Base-by-base conservation (phyloP, 2,797 vertebrate genomes). In the Somateria mollissima region DNA sequence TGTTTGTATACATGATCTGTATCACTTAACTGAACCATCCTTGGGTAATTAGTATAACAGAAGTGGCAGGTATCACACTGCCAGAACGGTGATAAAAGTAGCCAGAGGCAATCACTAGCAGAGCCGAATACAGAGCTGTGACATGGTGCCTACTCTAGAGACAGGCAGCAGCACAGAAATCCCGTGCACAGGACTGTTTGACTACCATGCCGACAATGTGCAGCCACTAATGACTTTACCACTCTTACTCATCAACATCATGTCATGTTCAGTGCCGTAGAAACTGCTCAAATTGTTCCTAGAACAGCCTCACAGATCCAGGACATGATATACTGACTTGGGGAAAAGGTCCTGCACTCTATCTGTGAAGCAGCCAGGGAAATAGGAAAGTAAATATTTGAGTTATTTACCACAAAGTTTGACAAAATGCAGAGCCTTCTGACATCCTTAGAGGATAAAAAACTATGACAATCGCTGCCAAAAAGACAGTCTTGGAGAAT, bases 391-490 rank as follows among this genome's bases (percentile, higher is more conserved):
- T 90, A 96, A 96, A 94, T 70, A 58, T 96, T 90, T 94, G 91
- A 95, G 83, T 82, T 93, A 96, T 94, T 96, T 94, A 92, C 87
- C 80, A 87, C 90, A 92, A 74, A 87, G 80, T 95, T 89, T 96
- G 95, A 95, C 94, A 96, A 97, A 95, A 90, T 80, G 66, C 95
- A 96, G 96, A 94, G 77, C 88, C 65, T 92, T 81, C 75, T 90
- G 86, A 92, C 67, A 92, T 92, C 71, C 93, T 95, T n/a, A 92
- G 88, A 90, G 90, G 39, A 89, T 80, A 72, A 87, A 94, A 95
- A 92, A 62, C 45, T 62, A 57, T 76, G 64, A 64, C 49, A 80
- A 70, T 69, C 84, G 21, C 81, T 95, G 95, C 93, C 96, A 96
- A 95, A 88, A 92, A 94, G 90, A 65, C 83, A 66, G 64, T 87